Conservation (phyloP, 2,888 invertebrate genomes). For the Chymomyza amoena region DNA sequence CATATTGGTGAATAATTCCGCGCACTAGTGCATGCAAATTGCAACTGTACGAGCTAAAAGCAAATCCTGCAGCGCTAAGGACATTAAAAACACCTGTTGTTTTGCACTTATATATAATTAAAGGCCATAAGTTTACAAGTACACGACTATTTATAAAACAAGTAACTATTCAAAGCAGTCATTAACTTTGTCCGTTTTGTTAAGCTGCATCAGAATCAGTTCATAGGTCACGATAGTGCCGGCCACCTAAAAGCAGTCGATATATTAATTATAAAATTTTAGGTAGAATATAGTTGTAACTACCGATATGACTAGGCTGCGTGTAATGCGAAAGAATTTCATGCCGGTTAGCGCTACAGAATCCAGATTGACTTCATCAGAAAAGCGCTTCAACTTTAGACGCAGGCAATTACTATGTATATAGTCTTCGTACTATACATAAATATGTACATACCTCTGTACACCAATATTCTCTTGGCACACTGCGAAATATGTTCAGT, state of each 20-base stretch:
- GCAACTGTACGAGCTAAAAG: constrained; percentile 9
- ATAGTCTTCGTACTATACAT: background rate
- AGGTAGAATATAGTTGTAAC: background rate
- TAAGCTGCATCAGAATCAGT: constrained; percentile 81
- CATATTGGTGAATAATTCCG: constrained; percentile 34
- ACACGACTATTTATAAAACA: background rate
- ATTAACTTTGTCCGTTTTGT: constrained; percentile 73
- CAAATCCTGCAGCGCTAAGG: constrained; percentile 9
- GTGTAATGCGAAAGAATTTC: constrained; percentile 77
- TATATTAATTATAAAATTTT: background rate
- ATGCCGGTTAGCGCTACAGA: constrained; percentile 76
- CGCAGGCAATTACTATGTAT: background rate
- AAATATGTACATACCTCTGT: constrained; percentile 74
- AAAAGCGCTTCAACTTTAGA: constrained; percentile 76
- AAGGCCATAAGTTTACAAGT: constrained; percentile 14
- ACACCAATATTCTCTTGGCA: constrained; percentile 79
- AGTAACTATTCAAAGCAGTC: constrained; percentile 55
- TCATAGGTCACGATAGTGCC: constrained; percentile 82
- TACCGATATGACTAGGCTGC: constrained; percentile 75
- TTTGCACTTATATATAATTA: constrained; percentile 62
- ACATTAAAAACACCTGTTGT: constrained; percentile 59
- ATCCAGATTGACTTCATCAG: constrained; percentile 76
- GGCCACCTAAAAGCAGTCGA: constrained; percentile 78
- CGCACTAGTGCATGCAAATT: constrained; percentile 6
- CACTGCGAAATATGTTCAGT: constrained; percentile 77